A percentile compares a stretch with the other conserved stretches of the same genome.
Conservation (phyloP, 2,113 vertebrate species). For the Pseudopodoces humilis region DNA sequence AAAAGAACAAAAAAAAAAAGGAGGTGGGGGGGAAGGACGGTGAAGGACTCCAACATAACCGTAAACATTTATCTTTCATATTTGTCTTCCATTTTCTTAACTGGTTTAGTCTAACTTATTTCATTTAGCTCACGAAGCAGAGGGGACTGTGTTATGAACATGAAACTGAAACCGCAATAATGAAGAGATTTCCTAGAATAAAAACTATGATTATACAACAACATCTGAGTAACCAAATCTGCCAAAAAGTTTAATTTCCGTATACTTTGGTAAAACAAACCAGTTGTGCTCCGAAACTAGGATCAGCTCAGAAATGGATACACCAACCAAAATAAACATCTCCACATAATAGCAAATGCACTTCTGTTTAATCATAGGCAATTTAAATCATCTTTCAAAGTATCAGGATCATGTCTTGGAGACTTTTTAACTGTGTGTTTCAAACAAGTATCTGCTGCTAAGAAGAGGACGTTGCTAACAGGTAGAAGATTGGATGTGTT, state of each 20-base stretch:
- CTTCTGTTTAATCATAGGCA: constrained; percentile 19
- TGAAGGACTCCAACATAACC: neutral
- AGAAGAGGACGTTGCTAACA: neutral
- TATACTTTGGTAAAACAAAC: constrained; percentile 59
- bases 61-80: constrained; percentile 15
- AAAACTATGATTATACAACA: constrained; percentile 72
- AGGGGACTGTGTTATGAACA: constrained; percentile 50
- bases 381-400: neutral
- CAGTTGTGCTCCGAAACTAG: constrained; percentile 45
- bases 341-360: constrained; percentile 35
- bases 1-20: neutral
- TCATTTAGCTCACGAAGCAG: constrained; percentile 50
- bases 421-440: neutral
- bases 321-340: constrained; percentile 65
- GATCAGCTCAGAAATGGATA: constrained; percentile 57
- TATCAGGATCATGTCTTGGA: neutral
- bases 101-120: constrained; percentile 59
- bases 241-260: constrained; percentile 68
- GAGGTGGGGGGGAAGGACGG: too few species aligned
- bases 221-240: constrained; percentile 73
- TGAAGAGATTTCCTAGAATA: constrained; percentile 76
- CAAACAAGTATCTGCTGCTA: neutral
- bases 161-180: constrained; percentile 74
- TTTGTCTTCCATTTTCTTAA: constrained; percentile 21
- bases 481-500: neutral